Conservation (phyloP, 2,888 invertebrate species). For the Thera britannica region DNA sequence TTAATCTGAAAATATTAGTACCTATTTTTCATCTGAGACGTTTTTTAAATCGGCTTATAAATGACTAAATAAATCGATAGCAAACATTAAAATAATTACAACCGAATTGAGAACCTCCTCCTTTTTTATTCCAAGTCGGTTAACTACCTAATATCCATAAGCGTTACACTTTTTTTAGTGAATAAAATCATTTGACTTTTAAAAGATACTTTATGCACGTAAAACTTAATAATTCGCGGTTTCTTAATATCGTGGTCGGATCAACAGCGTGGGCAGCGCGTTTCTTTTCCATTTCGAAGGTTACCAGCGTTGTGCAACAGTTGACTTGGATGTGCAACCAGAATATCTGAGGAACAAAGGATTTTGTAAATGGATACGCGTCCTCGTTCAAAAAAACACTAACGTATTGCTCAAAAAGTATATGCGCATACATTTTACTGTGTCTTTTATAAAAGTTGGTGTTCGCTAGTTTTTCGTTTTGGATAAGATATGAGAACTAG, state of each 20-base stretch:
- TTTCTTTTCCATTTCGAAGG: constrained; percentile 78
- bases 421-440: background rate
- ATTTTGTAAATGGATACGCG: constrained; percentile 48
- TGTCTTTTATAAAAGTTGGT: background rate
- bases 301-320: constrained; percentile 67
- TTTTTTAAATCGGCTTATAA: too few relatives aligned
- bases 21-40: too few relatives aligned
- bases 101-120: too few relatives aligned
- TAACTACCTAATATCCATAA: too few relatives aligned
- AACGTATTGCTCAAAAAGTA: constrained; percentile 20
- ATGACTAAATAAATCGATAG: too few relatives aligned
- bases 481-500: too few relatives aligned
- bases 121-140: too few relatives aligned
- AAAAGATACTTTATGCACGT: background rate
- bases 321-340: constrained; percentile 62
- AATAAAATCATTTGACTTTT: background rate
- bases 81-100: too few relatives aligned
- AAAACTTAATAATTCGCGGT: constrained; percentile 19
- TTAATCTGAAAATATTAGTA: too few relatives aligned
- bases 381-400: constrained; percentile 37
- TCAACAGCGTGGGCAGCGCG: constrained; percentile 58
- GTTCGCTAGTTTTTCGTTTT: too few relatives aligned
- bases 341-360: constrained; percentile 66
- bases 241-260: constrained; percentile 48
- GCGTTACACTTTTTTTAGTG: too few relatives aligned